Percentiles rank a stretch among this genome's conserved stretches.
phyloP scores from a whole-genome alignment of 1,140 invertebrate species.

The Lasaia peninsularis region DNA sequence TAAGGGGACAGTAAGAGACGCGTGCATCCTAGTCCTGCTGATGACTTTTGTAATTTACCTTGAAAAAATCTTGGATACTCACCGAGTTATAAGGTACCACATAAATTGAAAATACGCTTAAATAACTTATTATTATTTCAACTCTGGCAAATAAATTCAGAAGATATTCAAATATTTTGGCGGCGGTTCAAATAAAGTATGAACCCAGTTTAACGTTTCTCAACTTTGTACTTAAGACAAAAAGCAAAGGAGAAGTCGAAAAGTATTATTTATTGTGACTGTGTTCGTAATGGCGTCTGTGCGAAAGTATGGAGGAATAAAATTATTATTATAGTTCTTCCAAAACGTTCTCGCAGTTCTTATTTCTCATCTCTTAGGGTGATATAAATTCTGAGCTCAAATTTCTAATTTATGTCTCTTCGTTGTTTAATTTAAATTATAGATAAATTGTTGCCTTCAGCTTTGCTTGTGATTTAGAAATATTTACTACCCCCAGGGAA shows the following conservation, averaged over 20 bases:
- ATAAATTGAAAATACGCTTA: background rate
- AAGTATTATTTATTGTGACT: background rate
- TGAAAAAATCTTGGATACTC: background rate
- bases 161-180: slow-evolving; percentile 8
- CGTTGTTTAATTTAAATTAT: too few relatives aligned
- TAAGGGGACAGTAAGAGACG: too few relatives aligned
- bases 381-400: too few relatives aligned
- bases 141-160: background rate
- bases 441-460: too few relatives aligned
- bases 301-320: too few relatives aligned
- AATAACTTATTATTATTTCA: background rate
- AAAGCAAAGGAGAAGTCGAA: background rate
- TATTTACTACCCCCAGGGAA: too few relatives aligned
- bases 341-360: too few relatives aligned
- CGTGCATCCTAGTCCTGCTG: too few relatives aligned
- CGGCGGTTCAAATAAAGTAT: background rate
- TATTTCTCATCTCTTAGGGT: too few relatives aligned
- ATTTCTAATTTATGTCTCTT: too few relatives aligned
- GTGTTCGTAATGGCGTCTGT: background rate
- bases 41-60: background rate
- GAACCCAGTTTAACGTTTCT: background rate
- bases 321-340: too few relatives aligned
- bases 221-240: slow-evolving; percentile 3
- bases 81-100: background rate
- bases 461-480: too few relatives aligned